Percentiles rank a stretch among this genome's conserved stretches.
Evolutionary conservation across 1,140 invertebrate species (phyloP).

Genomic region (Leptinotarsa texana): DNA sequence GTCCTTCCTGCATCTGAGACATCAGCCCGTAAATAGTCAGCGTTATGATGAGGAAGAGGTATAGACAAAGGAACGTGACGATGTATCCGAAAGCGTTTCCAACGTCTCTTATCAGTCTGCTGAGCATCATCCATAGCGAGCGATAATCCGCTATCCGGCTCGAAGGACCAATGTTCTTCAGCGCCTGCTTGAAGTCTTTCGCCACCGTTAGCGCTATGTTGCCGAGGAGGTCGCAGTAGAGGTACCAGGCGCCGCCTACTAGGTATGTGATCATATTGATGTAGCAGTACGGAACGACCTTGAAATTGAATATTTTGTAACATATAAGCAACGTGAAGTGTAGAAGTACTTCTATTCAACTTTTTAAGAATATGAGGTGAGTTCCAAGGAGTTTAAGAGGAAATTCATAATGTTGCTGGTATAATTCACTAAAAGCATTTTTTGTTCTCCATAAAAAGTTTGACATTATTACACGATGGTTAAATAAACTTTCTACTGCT

Average conservation of each 20-base stretch:
- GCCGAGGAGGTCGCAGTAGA: slow-evolving; percentile 65
- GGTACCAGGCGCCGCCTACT: slow-evolving; percentile 58
- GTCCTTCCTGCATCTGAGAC: slow-evolving; percentile 67
- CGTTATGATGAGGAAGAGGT: slow-evolving; percentile 69
- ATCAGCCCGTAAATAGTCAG: slow-evolving; percentile 69
- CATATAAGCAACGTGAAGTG: too few relatives aligned
- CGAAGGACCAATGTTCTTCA: slow-evolving; percentile 67
- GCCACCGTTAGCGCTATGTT: slow-evolving; percentile 64
- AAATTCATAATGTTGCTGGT: not conserved
- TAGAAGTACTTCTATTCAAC: too few relatives aligned
- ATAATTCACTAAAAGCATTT: not conserved
- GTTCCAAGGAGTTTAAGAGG: too few relatives aligned
- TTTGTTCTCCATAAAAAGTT: not conserved
- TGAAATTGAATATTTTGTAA: slow-evolving; percentile 13
- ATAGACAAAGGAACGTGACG: slow-evolving; percentile 66
- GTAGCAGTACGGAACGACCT: slow-evolving; percentile 64
- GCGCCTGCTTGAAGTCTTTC: slow-evolving; percentile 64
- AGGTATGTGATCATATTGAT: slow-evolving; percentile 67
- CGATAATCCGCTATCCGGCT: slow-evolving; percentile 67
- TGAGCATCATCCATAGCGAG: slow-evolving; percentile 66
- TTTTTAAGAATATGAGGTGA: too few relatives aligned
- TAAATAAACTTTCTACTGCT: not conserved
- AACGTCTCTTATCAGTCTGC: slow-evolving; percentile 66
- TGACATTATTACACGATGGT: not conserved
- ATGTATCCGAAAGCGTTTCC: slow-evolving; percentile 61